Base-by-base conservation (phyloP, 1,140 invertebrate species). In the Nasonia vitripennis region DNA sequence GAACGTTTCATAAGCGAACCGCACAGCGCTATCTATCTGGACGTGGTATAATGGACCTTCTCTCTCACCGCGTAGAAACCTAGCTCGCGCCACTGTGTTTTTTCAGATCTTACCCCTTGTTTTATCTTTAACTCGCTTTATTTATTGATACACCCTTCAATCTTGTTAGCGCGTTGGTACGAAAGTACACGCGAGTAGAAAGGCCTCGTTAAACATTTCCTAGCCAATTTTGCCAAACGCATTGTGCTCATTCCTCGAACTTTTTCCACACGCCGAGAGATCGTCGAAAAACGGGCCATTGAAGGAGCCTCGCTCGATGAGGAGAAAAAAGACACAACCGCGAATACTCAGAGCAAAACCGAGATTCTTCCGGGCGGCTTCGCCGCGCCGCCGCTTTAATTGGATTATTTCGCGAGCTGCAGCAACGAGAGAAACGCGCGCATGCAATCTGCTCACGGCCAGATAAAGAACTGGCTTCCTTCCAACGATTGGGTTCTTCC, bases 391-490 rank as follows among this genome's bases (percentile, higher is more conserved):
- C 37, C 20, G 27, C 12, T 78, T 71, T 81, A 81, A 81, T 81
- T 81, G 70, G 80, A 81, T 81, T 75, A 83, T 83, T 83, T 83
- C 51, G 81, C 51, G 3, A 73, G 73, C 51, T 23, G 23, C 81
- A 67, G 14, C 73, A 78, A 27, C 7, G n/a, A 62, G 77, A 80
- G 41, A 55, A 31, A 20, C 20, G 27, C 10, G 48, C 34, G 41
- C 27, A 67, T 31, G 20, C 78, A 48, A 78, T 73, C 17, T n/a
- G 34, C 41, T 34, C 74, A 17, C 9, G 51, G 14, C 27, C 31
- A 41, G n/a, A 78, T 78, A 84, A 79, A 79, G 51, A 84, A 78
- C 67, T 84, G 83, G 75, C 83, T 78, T 34, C 12, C 34, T 78
- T 78, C 83, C 83, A 79, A 77, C 75, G n/a, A 78, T 79, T 48